phyloP scores from a whole-genome alignment of 2,113 vertebrate genomes.

The Vulpes lagopus region DNA sequence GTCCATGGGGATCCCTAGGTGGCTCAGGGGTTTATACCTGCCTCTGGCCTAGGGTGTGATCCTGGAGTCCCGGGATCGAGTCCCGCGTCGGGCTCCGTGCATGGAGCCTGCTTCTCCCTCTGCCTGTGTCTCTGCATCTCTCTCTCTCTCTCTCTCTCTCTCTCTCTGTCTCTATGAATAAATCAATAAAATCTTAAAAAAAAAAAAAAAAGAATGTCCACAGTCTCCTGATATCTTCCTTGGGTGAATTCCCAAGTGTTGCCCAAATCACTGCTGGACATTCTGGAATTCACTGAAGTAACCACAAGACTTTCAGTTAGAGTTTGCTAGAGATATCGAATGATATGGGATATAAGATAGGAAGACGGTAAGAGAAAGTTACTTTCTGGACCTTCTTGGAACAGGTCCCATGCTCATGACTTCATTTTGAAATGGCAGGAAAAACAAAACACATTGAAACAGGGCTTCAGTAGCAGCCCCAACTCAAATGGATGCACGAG shows the following conservation, averaged over 20 bases:
- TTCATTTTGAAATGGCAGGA: constrained; percentile 82
- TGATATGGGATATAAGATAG: not conserved
- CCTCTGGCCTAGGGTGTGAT: too few species aligned
- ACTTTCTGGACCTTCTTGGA: constrained; percentile 75
- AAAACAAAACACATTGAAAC: constrained; percentile 78
- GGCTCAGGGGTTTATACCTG: too few species aligned
- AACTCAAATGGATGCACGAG: constrained; percentile 70
- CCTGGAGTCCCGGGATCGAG: too few species aligned
- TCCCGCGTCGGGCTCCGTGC: too few species aligned
- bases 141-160: too few species aligned
- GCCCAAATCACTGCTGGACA: not conserved
- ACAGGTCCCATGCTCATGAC: constrained; percentile 75
- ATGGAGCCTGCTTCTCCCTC: too few species aligned
- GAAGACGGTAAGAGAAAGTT: constrained; percentile 48
- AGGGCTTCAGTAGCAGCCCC: constrained; percentile 69
- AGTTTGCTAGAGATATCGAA: not conserved
- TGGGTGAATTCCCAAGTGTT: not conserved
- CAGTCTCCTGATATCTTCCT: not conserved
- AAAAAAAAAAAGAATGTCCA: not conserved
- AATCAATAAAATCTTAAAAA: too few species aligned
- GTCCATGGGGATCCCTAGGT: not conserved
- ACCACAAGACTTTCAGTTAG: not conserved
- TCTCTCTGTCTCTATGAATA: too few species aligned
- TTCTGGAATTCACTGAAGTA: not conserved
- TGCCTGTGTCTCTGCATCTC: too few species aligned